Evolutionary conservation across 2,797 vertebrate species (phyloP), one percentile per base, ranked within the genome.

Genomic region (Pachyuromys duprasi): DNA sequence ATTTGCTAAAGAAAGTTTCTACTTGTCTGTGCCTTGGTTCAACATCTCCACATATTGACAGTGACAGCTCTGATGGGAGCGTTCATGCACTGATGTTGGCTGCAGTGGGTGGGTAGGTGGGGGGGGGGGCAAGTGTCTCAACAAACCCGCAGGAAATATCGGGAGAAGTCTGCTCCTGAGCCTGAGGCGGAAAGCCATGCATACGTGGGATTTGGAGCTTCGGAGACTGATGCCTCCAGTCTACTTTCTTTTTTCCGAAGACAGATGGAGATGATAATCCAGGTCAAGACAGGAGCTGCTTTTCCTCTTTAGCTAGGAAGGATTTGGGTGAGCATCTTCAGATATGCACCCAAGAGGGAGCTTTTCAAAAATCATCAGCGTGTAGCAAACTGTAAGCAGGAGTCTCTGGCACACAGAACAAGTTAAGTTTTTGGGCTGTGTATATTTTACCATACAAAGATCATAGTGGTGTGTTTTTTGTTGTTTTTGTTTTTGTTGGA

Each of bases 221-320:
- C 0, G 17, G 26, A 24, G 76, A 63, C 28, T 26, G 45, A 18
- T 49, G 67, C 78, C 4, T 81, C 42, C 17, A 87, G 14, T 6
- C 13, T 65, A 33, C 28, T 86, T 60, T 55, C 18, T 86, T 74
- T 53, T 0, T 83, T 89, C 33, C 17, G 57, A 39, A 89, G 57
- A 53, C 86, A 17, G 8, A 69, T 79, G 65, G 65, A 62, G 53
- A 82, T 53, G 9, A 75, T 62, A 82, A 92, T 26, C n/a, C 31
- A 79, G 53, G 76, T 70, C n/a, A 89, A 76, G 55, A 72, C n/a
- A 49, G 53, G 93, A 79, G 57, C 36, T 75, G 22, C 22, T 26
- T 94, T 96, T 90, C 5, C 22, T 94, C 65, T 95, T 91, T 69
- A 26, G 8, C 69, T 63, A 67, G 57, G 39, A 65, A n/a, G 22